Base-by-base conservation (phyloP, 2,113 vertebrate species). In the Agelaius tricolor region DNA sequence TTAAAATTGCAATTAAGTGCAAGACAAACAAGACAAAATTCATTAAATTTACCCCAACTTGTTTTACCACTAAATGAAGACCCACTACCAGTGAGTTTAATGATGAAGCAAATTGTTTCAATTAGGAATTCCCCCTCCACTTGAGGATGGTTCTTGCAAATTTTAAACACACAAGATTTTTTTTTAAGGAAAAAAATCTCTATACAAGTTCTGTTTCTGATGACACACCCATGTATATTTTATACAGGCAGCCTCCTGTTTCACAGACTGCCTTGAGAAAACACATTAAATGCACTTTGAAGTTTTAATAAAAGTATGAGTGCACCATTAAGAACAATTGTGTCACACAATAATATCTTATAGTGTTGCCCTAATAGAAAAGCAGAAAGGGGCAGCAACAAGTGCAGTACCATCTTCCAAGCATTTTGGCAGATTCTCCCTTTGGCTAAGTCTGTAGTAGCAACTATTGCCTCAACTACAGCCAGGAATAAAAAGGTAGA, bases 291-390 rank as follows among this genome's bases (percentile, higher is more conserved):
- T 62, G 22, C n/a, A 72, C 27, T 89, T 84, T 43, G 59, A 93
- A 93, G 63, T 83, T 46, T 52, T 84, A 86, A 78, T 90, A 96
- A 89, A 95, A 91, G 47, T 44, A 84, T 14, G 2, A 27, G 55
- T 92, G 46, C 63, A 57, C 66, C 72, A 79, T 76, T 90, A 97
- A 67, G 80, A 91, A 74, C 30, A 68, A 91, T 71, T 93, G 82
- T 63, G 81, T 68, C 69, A 89, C 69, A 37, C 19, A 59, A 57
- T 14, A 21, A 14, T 57, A 57, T 69, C 89, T 72, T 39, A 80
- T 18, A 90, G 52, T 11, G 31, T 23, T 21, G 69, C n/a, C 79
- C 81, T 72, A 59, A 68, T 2, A 77, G 83, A 82, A 77, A 74
- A 69, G 6, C 17, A 84, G 62, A 91, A 74, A 81, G 55, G 23